Conservation (phyloP, 1,140 invertebrate species). For the Platorchestia sp. region DNA sequence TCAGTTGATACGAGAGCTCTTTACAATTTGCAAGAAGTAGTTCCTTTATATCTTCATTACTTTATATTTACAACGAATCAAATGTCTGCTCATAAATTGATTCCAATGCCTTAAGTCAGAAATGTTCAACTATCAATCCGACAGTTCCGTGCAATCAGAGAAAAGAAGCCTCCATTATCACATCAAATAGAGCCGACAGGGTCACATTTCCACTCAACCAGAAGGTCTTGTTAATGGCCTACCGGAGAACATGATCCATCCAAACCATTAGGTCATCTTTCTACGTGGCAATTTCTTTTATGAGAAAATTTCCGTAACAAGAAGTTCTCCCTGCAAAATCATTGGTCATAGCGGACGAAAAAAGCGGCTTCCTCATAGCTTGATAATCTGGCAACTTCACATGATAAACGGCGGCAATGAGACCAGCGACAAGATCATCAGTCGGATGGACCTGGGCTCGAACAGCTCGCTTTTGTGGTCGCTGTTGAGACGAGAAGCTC, state of each 20-base stretch:
- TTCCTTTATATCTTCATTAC: background rate
- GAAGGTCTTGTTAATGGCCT: constrained; percentile 34
- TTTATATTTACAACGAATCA: background rate
- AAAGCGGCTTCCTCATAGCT: constrained; percentile 46
- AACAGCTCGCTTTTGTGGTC: background rate
- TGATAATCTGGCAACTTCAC: constrained; percentile 51
- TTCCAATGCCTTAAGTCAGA: background rate
- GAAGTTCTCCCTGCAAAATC: constrained; percentile 49
- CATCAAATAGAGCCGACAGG: constrained; percentile 2
- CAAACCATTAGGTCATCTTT: constrained; percentile 36
- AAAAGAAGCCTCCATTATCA: background rate
- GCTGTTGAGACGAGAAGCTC: too few species aligned
- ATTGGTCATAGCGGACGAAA: constrained; percentile 46
- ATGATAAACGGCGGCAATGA: constrained; percentile 49
- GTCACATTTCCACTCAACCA: constrained; percentile 19
- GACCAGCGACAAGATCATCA: constrained; percentile 45
- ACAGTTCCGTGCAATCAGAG: background rate
- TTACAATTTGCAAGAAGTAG: background rate
- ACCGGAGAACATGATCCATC: constrained; percentile 9
- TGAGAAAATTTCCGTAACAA: constrained; percentile 47
- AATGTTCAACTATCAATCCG: background rate
- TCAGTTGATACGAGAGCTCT: background rate
- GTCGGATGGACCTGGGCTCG: background rate
- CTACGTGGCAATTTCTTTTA: constrained; percentile 47
- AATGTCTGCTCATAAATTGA: background rate